Evolutionary conservation across 1,140 invertebrate genomes (phyloP), one percentile per base, ranked within the genome.

Genomic region (Dolichoris vasculosae): DNA sequence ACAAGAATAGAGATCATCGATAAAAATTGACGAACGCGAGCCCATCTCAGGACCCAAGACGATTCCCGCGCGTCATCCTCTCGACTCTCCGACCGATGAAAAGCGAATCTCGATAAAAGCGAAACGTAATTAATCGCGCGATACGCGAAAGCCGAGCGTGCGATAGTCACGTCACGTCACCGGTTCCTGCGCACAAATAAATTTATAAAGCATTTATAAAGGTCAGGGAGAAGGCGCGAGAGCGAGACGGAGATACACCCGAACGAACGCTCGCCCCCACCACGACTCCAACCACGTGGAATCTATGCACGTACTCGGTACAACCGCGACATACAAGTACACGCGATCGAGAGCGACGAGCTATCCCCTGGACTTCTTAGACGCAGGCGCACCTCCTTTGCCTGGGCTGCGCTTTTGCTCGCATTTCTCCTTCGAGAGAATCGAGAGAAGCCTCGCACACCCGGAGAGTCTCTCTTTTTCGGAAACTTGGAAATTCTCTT

Each of bases 271-370:
- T 63, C 38, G 0, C n/a, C 82, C 71, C 82, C 82, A 63, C 82
- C 51, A 46, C n/a, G 8, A 23, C n/a, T 2, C 9, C 17, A 38
- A 38, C 59, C 55, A 69, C 81, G 81, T 35, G 55, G 30, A 83
- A 76, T 83, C 71, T 64, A 76, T 76, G 71, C 38, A 64, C 82
- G 55, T 83, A 83, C 51, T 23, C 17, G 40, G 15, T 35, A 23
- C 26, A n/a, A 48, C 38, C 46, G 71, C 30, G 71, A 40, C 82
- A 40, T 11, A 51, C n/a, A n/a, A 73, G 35, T 64, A 35, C 38
- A 64, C 35, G 40, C 38, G 20, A 43, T 8, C 17, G 23, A 43
- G 69, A 71, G 38, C 67, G 73, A 63, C 81, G 69, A 73, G 46
- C 46, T 55, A 73, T 73, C 32, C 40, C 30, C 35, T 6, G 79